These are phyloP conservation scores for Hippolais icterina DNA, from an alignment of 2,113 vertebrate genomes.

Conservation along the genomic window DNA sequence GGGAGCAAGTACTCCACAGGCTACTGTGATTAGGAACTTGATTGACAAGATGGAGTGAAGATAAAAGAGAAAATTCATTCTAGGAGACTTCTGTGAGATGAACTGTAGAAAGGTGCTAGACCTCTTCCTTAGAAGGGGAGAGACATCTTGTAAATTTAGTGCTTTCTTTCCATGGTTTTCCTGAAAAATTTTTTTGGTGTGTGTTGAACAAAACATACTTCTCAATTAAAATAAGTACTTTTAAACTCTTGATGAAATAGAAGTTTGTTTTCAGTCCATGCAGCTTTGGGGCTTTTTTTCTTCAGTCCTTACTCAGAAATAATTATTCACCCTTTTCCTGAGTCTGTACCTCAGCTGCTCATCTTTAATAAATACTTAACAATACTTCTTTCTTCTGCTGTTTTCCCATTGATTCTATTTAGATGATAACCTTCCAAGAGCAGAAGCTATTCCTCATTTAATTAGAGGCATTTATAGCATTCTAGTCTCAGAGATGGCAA, in stretches of 20 bases:
- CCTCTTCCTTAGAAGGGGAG: not conserved
- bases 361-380: not conserved
- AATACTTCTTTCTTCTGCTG: not conserved
- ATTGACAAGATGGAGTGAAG: not conserved
- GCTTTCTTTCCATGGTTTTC: not conserved
- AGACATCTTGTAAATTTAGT: not conserved
- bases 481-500: not conserved
- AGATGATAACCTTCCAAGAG: not conserved
- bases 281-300: fast-evolving
- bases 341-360: not conserved
- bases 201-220: not conserved
- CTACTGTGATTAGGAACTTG: not conserved
- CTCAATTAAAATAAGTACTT: not conserved
- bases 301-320: not conserved
- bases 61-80: not conserved
- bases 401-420: not conserved
- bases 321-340: not conserved
- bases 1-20: not conserved
- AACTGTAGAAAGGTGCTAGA: not conserved
- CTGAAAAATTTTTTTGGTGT: not conserved
- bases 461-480: not conserved
- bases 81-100: not conserved
- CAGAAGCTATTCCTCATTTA: not conserved
- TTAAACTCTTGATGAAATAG: not conserved
- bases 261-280: not conserved